Evolutionary conservation across 2,797 vertebrate genomes (phyloP).

Genomic region (Phaenicophaeus curvirostris): DNA sequence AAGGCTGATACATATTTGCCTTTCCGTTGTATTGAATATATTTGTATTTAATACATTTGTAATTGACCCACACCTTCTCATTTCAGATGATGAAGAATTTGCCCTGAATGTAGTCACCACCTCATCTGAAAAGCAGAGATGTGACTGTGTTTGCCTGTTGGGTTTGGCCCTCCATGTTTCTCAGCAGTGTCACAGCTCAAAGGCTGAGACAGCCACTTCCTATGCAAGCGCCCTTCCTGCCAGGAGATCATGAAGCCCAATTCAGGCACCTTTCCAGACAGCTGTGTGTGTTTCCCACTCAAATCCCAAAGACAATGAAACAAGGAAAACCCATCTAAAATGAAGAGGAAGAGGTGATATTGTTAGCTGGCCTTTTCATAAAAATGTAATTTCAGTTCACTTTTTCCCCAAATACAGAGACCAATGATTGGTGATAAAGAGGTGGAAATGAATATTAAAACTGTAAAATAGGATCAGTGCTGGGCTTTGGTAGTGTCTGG

Average conservation of each 20-base stretch:
- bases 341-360: not conserved
- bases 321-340: not conserved
- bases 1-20: not conserved
- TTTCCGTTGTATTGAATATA: not conserved
- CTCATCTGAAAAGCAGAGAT: not conserved
- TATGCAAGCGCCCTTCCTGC: rapidly evolving
- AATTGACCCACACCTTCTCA: not conserved
- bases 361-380: not conserved
- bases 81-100: not conserved
- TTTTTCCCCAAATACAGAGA: not conserved
- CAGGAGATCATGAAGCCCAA: not conserved
- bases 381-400: not conserved
- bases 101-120: not conserved
- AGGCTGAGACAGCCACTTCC: not conserved
- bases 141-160: rapidly evolving
- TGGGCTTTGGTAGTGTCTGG: not conserved
- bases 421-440: not conserved
- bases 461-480: not conserved
- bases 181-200: not conserved
- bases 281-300: not conserved
- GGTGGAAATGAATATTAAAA: not conserved
- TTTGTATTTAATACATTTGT: not conserved
- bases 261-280: not conserved
- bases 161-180: not conserved
- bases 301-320: not conserved